Evolutionary conservation across 2,888 invertebrate species (phyloP), one percentile per base, ranked within the genome.

Genomic region (Ariolimax columbianus): DNA sequence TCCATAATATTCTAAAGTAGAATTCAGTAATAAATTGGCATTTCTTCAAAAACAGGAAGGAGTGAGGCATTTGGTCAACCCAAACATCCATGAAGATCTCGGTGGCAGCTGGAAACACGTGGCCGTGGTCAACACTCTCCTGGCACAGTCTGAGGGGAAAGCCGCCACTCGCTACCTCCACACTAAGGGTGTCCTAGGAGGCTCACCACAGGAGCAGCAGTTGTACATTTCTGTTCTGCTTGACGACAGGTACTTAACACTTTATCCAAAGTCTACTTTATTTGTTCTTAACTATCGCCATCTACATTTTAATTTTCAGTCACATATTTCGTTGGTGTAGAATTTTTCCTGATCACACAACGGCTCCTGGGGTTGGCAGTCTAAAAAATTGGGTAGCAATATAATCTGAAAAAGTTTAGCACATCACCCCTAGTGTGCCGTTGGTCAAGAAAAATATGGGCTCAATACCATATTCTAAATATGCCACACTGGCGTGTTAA

Each of bases 41-140:
- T 40, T 38, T 73, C n/a, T 19, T 36, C 55, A 26, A 26, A 30
- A 23, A 59, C 94, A 96, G 96, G 96, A 96, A 88, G 96, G 96
- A 0, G 94, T 96, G 83, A 95, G 95, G 89, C 95, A 96, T 88
- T 94, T 97, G 9, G 95, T 96, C 89, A 96, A 96, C 90, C 95
- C 95, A 0, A 93, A 96, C 40, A 95, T 96, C 0, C 94, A 95
- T 89, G 94, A 95, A 0, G 95, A 96, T 38, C 68, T 73, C 14
- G 81, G 82, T 26, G 85, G 80, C 38, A 94, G 97, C 30, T 97
- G 97, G 96, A 97, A 97, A 92, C 97, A 97, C 93, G 95, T 95
- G 85, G 95, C 96, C 0, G 96, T 96, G 0, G 93, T 97, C 9
- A 95, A 96, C 9, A 95, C 96, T 0, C 94, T 94, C 6, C 94